phyloP scores from a whole-genome alignment of 23 tunicate species.

The Phallusia fumigata region DNA sequence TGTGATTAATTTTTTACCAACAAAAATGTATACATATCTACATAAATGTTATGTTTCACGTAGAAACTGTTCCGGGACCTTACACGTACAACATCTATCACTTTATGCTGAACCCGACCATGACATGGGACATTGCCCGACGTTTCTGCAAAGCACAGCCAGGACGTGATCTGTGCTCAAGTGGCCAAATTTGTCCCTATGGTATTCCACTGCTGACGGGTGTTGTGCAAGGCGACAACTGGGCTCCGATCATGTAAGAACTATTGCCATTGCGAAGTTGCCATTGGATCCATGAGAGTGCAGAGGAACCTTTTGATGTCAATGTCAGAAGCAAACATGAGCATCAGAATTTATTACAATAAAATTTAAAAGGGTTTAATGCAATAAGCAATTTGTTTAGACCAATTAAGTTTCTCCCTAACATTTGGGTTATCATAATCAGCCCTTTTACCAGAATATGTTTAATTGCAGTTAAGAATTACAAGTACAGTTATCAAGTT shows the following conservation, averaged over 20 bases:
- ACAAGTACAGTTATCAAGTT: too few species aligned
- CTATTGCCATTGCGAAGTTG: not conserved
- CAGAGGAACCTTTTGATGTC: not conserved
- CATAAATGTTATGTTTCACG: too few species aligned
- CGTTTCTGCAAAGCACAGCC: slow-evolving; percentile 21
- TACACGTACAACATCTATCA: slow-evolving; percentile 1
- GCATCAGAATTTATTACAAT: too few species aligned
- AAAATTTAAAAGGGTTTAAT: too few species aligned
- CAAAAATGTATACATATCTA: too few species aligned
- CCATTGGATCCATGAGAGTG: not conserved
- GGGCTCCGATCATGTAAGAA: slow-evolving; percentile 71
- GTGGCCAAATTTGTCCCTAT: slow-evolving; percentile 45
- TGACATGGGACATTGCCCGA: slow-evolving; percentile 54
- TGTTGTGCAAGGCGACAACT: slow-evolving; percentile 42
- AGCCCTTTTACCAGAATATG: too few species aligned
- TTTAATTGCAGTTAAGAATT: too few species aligned
- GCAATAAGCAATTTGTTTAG: not conserved
- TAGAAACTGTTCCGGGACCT: not conserved
- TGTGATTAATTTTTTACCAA: too few species aligned
- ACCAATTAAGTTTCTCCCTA: too few species aligned
- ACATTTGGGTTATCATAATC: too few species aligned
- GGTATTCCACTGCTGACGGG: slow-evolving; percentile 48
- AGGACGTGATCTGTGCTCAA: slow-evolving; percentile 33
- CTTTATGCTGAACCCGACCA: not conserved
- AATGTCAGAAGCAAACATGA: too few species aligned